phyloP scores from a whole-genome alignment of 2,797 vertebrate species.

The Pempheris klunzingeri region DNA sequence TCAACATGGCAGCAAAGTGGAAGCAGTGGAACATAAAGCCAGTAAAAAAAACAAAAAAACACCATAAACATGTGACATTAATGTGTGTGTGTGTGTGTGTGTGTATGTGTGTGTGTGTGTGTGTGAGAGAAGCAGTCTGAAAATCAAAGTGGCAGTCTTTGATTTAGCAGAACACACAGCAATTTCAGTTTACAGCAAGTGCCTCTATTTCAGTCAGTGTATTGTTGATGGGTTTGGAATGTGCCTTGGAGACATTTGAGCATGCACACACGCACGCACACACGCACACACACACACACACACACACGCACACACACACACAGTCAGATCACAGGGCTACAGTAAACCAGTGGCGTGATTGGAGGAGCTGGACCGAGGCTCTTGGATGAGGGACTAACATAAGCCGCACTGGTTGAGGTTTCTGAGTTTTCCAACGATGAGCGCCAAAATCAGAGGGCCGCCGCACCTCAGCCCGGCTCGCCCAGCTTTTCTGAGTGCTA shows the following conservation, averaged over 20 bases:
- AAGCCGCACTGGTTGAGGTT: conserved; percentile 35
- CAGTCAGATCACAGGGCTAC: conserved; percentile 34
- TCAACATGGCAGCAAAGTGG: conserved; percentile 46
- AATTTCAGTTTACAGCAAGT: conserved; percentile 61
- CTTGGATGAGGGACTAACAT: conserved; percentile 34
- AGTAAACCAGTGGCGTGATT: conserved; percentile 57
- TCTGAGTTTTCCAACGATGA: conserved; percentile 29
- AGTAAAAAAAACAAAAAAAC: conserved; percentile 42
- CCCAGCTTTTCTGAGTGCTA: not conserved
- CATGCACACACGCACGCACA: not conserved
- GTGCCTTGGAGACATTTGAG: conserved; percentile 62
- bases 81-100: not conserved
- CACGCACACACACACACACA: conserved; percentile 25
- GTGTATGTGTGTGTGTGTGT: conserved; percentile 21
- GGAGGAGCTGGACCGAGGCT: conserved; percentile 37
- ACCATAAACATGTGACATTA: conserved; percentile 33
- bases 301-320: conserved; percentile 28
- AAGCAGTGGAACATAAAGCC: conserved; percentile 30
- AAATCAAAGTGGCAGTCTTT: conserved; percentile 56
- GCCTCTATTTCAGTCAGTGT: conserved; percentile 75
- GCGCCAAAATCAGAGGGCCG: conserved; percentile 33
- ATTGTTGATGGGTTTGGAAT: conserved; percentile 63
- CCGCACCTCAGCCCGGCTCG: conserved; percentile 24
- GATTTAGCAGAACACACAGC: conserved; percentile 53
- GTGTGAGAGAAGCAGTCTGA: conserved; percentile 20